Base-by-base conservation (phyloP, 2,888 invertebrate species). In the Sinelater perroti region DNA sequence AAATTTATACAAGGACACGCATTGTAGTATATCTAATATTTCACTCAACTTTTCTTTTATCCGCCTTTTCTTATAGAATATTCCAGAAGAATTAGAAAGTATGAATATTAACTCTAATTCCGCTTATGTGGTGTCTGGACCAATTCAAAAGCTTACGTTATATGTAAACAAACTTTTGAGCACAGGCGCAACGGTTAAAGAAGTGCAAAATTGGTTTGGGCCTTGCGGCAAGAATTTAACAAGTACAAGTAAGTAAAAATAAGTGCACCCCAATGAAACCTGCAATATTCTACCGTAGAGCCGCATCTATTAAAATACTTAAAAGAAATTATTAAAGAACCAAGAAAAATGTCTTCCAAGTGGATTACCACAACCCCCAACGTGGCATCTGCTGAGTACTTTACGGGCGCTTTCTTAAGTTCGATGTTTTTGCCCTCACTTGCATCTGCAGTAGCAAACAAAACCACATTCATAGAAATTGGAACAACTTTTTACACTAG, bases 381-480 rank as follows among this genome's bases (percentile, higher is more conserved):
- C 14, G n/a, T n/a, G n/a, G 93, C 93, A 60, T 88, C 93, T 0
- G 94, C 94, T 0, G 83, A 62, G 42, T 59, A 55, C 38, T 44
- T 62, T 26, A 45, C 51, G 1, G 33, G 46, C 20, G 35, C 52
- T 8, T 17, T 62, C 16, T 6, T 26, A 7, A 45, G 28, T n/a
- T 45, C 52, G 6, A 31, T 52, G 6, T 28, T 40, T 2, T 45
- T 55, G 7, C n/a, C 20, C 4, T 13, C 36, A 16, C 17, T 40
- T 1, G 13, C 30, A 13, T 17, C 51, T 3, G 11, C 21, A 7
- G 3, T 51, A 20, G 40, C 51, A 10, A 8, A 17, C 5, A 20
- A 31, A 30, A 16, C 21, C 4, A 17, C 17, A 5, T 2, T 42
- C 2, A 2, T 51, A n/a, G 42, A 28, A 10, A 31, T 51, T 31